phyloP scores from a whole-genome alignment of 2,888 invertebrate genomes.

The Malachius bipustulatus region DNA sequence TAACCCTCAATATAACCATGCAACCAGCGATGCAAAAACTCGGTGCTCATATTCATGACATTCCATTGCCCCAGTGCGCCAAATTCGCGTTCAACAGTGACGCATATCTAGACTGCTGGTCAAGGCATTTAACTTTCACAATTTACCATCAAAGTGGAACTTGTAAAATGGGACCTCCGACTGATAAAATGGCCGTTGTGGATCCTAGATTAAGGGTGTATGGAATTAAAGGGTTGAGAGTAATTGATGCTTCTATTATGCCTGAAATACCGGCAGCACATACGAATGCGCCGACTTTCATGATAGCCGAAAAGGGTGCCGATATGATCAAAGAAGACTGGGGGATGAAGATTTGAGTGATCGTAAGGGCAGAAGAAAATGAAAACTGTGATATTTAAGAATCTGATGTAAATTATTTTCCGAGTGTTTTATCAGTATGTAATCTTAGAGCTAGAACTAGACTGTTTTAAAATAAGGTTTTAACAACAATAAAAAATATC shows the following conservation, averaged over 20 bases:
- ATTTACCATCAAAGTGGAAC: conserved; percentile 58
- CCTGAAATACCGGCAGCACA: conserved; percentile 65
- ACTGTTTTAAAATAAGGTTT: too few relatives aligned
- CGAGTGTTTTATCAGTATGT: too few relatives aligned
- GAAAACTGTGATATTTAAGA: too few relatives aligned
- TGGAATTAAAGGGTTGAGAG: conserved; percentile 55
- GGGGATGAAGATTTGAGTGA: too few relatives aligned
- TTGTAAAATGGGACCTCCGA: conserved; percentile 51
- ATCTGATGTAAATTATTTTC: too few relatives aligned
- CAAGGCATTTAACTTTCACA: conserved; percentile 53
- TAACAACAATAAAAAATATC: too few relatives aligned
- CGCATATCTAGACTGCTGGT: conserved; percentile 56
- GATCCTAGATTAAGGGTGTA: conserved; percentile 50
- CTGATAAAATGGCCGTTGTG: conserved; percentile 50
- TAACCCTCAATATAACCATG: conserved; percentile 44
- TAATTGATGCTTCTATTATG: conserved; percentile 71
- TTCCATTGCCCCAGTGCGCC: conserved; percentile 49
- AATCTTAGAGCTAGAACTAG: too few relatives aligned
- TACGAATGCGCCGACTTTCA: conserved; percentile 64
- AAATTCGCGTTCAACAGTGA: conserved; percentile 49
- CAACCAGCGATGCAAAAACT: conserved; percentile 47
- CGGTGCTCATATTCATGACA: conserved; percentile 46
- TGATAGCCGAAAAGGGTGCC: conserved; percentile 72
- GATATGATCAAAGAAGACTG: conserved; percentile 54
- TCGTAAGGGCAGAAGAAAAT: too few relatives aligned